phyloP scores from a whole-genome alignment of 2,888 invertebrate genomes.

The Tinea semifulvella region DNA sequence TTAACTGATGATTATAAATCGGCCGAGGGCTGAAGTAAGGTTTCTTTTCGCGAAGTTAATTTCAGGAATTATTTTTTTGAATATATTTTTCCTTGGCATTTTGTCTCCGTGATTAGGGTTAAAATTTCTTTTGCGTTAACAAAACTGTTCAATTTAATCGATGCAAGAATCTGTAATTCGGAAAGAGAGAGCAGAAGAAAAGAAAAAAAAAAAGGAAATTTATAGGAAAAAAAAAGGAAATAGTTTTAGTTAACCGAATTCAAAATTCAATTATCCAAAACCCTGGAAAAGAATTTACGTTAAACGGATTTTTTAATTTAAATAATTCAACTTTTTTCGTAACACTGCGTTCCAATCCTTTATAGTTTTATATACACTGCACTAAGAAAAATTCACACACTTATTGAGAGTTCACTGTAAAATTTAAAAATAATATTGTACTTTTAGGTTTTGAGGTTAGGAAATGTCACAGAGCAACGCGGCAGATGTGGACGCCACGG shows the following conservation, averaged over 20 bases:
- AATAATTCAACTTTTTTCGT: conserved; percentile 22
- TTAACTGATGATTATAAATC: conserved; percentile 59
- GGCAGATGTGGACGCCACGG: conserved; percentile 49
- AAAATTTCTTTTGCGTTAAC: conserved; percentile 49
- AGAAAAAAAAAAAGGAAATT: conserved; percentile 26
- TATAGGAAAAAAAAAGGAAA: conserved; percentile 15
- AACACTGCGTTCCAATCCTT: conserved; percentile 8
- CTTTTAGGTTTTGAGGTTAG: conserved; percentile 41
- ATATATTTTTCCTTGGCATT: conserved; percentile 61
- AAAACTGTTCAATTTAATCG: conserved; percentile 20
- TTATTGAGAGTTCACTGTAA: conserved; percentile 52
- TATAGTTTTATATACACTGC: conserved; percentile 2
- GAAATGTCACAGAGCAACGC: conserved; percentile 28
- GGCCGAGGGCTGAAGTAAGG: conserved; percentile 49
- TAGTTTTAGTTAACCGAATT: conserved; percentile 48
- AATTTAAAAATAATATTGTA: conserved; percentile 56
- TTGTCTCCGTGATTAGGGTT: conserved; percentile 53
- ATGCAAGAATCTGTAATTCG: conserved; percentile 54
- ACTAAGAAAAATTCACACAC: conserved; percentile 21
- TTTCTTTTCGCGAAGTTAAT: conserved; percentile 59
- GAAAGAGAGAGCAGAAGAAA: conserved; percentile 47
- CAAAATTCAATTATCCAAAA: conserved; percentile 47
- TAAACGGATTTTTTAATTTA: conserved; percentile 24
- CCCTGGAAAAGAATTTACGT: conserved; percentile 32
- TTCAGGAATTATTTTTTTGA: conserved; percentile 61